These are phyloP conservation scores for Drosophila incognita DNA, from an alignment of 2,888 invertebrate genomes.

Conservation along the genomic window DNA sequence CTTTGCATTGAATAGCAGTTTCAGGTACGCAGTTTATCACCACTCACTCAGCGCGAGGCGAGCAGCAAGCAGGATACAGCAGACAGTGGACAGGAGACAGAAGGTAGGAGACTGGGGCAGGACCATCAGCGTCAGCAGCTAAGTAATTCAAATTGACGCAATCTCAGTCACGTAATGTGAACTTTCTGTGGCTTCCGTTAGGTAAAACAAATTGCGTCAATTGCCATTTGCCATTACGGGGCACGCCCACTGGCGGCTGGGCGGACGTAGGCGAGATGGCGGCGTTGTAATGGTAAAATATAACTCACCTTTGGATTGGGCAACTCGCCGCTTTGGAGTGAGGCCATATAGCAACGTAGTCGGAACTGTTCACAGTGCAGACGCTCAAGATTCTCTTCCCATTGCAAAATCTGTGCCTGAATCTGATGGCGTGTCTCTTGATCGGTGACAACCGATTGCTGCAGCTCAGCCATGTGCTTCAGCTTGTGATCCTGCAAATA, in stretches of 20 bases:
- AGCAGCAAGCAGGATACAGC: neutral
- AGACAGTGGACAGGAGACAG: neutral
- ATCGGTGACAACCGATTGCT: slow-evolving; percentile 97
- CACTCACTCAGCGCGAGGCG: slow-evolving; percentile 6
- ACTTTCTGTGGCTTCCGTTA: slow-evolving; percentile 58
- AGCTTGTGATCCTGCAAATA: slow-evolving; percentile 95
- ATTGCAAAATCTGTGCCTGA: slow-evolving; percentile 96
- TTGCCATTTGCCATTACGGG: slow-evolving; percentile 57
- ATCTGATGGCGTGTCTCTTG: slow-evolving; percentile 96
- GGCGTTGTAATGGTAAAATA: slow-evolving; percentile 23
- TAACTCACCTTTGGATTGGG: slow-evolving; percentile 97
- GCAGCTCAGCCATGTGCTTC: slow-evolving; percentile 99
- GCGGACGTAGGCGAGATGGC: neutral
- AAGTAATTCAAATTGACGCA: slow-evolving; percentile 66
- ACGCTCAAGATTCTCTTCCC: slow-evolving; percentile 98
- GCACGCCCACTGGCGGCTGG: slow-evolving; percentile 4
- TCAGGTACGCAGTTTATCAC: slow-evolving; percentile 53
- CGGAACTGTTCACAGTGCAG: slow-evolving; percentile 98
- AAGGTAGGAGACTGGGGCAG: neutral
- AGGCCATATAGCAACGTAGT: slow-evolving; percentile 98
- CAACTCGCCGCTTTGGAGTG: slow-evolving; percentile 96
- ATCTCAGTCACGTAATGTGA: slow-evolving; percentile 55
- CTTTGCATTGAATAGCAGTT: slow-evolving; percentile 60
- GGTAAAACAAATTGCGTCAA: slow-evolving; percentile 70
- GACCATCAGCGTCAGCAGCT: slow-evolving; percentile 22